Percentiles rank a stretch among this genome's conserved stretches.
Conservation (phyloP, 2,113 vertebrate species). For the Elgaria multicarinata region DNA sequence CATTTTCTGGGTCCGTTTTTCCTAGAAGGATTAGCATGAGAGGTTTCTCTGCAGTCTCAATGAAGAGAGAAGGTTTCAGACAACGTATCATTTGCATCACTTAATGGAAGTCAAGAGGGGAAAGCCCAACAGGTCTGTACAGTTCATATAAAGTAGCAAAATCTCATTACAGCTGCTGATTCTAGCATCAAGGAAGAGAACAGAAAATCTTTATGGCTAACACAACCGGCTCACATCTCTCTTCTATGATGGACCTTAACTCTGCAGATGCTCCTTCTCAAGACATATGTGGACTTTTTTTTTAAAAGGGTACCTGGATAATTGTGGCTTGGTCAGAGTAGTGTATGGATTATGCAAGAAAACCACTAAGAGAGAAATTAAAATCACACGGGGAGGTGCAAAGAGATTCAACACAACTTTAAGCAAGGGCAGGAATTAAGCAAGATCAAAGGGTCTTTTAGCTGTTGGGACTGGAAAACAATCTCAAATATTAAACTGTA, state of each 20-base stretch:
- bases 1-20: background rate
- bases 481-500: background rate
- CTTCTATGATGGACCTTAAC: background rate
- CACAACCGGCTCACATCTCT: background rate
- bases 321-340: background rate
- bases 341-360: background rate
- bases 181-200: background rate
- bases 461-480: background rate
- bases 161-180: background rate
- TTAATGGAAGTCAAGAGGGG: background rate
- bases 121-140: background rate
- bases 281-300: background rate
- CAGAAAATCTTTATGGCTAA: background rate
- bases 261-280: accelerated
- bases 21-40: background rate
- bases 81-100: background rate
- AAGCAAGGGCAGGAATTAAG: background rate
- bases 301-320: background rate
- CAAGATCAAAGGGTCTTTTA: background rate
- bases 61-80: background rate
- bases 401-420: background rate
- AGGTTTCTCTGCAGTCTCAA: background rate
- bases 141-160: background rate
- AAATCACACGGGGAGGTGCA: background rate
- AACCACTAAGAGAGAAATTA: background rate